phyloP scores from a whole-genome alignment of 2,113 vertebrate species.

The Seriola rivoliana region DNA sequence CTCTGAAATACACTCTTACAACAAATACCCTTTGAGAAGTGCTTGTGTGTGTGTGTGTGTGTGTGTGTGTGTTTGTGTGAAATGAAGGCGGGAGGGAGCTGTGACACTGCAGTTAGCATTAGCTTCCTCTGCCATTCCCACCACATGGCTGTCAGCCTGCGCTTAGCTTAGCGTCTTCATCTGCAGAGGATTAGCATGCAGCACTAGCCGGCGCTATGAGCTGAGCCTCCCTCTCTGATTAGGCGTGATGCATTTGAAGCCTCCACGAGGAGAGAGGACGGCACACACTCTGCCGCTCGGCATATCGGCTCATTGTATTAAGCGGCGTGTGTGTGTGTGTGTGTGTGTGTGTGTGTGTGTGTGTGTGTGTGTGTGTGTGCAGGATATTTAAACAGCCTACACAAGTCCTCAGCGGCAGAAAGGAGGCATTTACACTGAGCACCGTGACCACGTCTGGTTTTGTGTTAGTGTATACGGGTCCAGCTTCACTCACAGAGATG shows the following conservation, averaged over 20 bases:
- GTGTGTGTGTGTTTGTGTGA: neutral
- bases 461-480: neutral
- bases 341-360: slow-evolving; percentile 67
- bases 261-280: slow-evolving; percentile 59
- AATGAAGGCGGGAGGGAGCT: slow-evolving; percentile 7
- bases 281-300: slow-evolving; percentile 47
- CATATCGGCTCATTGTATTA: slow-evolving; percentile 72
- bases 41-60: slow-evolving; percentile 4
- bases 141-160: slow-evolving; percentile 69
- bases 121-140: slow-evolving; percentile 50
- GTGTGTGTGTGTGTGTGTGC: slow-evolving; percentile 65
- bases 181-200: slow-evolving; percentile 79
- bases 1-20: slow-evolving; percentile 35
- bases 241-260: slow-evolving; percentile 75
- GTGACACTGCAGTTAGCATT: slow-evolving; percentile 72
- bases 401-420: slow-evolving; percentile 27
- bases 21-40: slow-evolving; percentile 28
- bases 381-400: slow-evolving; percentile 59
- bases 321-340: slow-evolving; percentile 63
- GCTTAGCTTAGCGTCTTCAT: slow-evolving; percentile 80
- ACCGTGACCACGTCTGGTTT: neutral
- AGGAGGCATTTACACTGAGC: slow-evolving; percentile 10
- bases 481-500: slow-evolving; percentile 11
- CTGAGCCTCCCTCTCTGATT: slow-evolving; percentile 68
- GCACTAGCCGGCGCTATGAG: slow-evolving; percentile 62